A percentile compares a stretch with the other conserved stretches of the same genome.
These are phyloP conservation scores for Anthopleura sola DNA, from an alignment of 64 coral and sea anemone species.

Conservation along the genomic window DNA sequence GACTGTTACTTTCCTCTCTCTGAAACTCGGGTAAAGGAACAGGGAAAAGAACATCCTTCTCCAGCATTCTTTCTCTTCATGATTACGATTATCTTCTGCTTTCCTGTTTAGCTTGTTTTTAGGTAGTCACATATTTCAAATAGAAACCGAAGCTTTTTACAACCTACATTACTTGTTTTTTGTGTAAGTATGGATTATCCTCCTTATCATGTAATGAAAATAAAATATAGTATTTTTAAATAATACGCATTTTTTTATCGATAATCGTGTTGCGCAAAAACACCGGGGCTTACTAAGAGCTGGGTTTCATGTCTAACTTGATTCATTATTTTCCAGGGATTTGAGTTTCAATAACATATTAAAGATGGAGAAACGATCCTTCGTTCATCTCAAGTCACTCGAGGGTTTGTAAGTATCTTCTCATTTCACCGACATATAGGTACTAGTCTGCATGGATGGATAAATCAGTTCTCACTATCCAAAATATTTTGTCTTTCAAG, in stretches of 20 bases:
- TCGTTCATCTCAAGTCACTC: neutral
- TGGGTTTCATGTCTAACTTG: neutral
- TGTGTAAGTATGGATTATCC: neutral
- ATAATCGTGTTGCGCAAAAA: neutral
- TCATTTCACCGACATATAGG: neutral
- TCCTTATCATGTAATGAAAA: too few species aligned
- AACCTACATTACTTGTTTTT: neutral
- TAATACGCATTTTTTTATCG: neutral
- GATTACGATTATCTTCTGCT: neutral
- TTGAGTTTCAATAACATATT: conserved; percentile 10
- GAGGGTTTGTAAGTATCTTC: conserved; percentile 13
- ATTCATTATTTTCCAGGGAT: neutral
- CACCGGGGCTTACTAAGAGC: neutral
- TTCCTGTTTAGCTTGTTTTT: neutral
- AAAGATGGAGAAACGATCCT: neutral
- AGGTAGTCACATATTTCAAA: conserved; percentile 4
- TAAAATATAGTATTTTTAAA: neutral
- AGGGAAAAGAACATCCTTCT: too few species aligned
- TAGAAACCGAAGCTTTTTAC: neutral
- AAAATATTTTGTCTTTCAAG: neutral
- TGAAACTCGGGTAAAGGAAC: too few species aligned
- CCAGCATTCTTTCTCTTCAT: neutral
- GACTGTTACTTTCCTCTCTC: too few species aligned
- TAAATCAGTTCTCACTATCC: neutral
- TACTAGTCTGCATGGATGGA: too few species aligned